These are phyloP conservation scores for Clarias laeviceps DNA, from an alignment of 2,797 vertebrate genomes.

Conservation along the genomic window DNA sequence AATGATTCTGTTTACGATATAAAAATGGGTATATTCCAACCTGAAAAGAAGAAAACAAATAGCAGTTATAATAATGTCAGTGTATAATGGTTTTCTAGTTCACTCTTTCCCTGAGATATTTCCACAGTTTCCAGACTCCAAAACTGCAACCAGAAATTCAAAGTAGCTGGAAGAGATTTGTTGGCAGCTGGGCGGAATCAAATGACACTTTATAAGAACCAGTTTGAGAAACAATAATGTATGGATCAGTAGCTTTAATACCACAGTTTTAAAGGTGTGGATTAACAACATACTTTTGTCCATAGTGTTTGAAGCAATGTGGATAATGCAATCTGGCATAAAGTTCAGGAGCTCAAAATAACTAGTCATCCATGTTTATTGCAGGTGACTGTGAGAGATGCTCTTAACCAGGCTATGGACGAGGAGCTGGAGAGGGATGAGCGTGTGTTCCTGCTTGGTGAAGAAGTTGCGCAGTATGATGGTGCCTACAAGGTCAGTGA, in stretches of 20 bases:
- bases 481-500: slow-evolving; percentile 91
- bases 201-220: background rate
- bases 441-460: slow-evolving; percentile 89
- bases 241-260: background rate
- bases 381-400: slow-evolving; percentile 93
- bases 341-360: background rate
- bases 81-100: background rate
- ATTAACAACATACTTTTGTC: background rate
- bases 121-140: background rate
- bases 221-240: background rate
- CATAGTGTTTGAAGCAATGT: background rate
- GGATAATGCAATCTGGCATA: background rate
- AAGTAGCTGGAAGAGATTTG: background rate
- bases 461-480: slow-evolving; percentile 98
- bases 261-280: background rate
- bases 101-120: background rate
- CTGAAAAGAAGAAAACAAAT: too few relatives aligned
- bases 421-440: slow-evolving; percentile 97
- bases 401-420: slow-evolving; percentile 96
- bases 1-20: too few relatives aligned
- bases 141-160: background rate
- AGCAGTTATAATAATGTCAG: too few relatives aligned
- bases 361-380: background rate
- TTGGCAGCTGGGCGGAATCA: too few relatives aligned
- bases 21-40: too few relatives aligned